Evolutionary conservation across 2,113 vertebrate species (phyloP).

Genomic region (Odobenus rosmarus): DNA sequence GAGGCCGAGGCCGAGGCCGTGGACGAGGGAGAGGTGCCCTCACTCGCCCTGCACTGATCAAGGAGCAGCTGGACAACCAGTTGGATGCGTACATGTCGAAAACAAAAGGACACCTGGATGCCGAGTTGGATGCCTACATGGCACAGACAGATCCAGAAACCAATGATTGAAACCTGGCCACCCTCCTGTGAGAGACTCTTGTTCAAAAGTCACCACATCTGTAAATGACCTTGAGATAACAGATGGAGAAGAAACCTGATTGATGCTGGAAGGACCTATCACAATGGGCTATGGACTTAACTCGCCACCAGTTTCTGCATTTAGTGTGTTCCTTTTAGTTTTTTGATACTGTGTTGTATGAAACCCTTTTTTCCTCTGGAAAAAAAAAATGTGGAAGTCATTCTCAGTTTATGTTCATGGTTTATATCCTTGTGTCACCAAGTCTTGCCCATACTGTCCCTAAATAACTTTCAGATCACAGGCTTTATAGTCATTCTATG

Average conservation of each 20-base stretch:
- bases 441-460: background rate
- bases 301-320: slow-evolving; percentile 52
- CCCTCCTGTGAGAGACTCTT: slow-evolving; percentile 54
- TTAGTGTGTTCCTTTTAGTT: slow-evolving; percentile 82
- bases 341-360: slow-evolving; percentile 87
- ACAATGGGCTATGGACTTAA: slow-evolving; percentile 49
- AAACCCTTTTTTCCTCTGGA: slow-evolving; percentile 68
- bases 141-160: slow-evolving; percentile 95
- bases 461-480: background rate
- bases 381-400: too few species aligned
- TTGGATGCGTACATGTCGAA: slow-evolving; percentile 99
- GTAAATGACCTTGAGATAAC: slow-evolving; percentile 54
- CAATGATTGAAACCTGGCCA: slow-evolving; percentile 88
- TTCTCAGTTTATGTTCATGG: background rate
- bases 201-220: slow-evolving; percentile 6
- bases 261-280: slow-evolving; percentile 62
- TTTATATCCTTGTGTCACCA: background rate
- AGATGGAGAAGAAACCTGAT: slow-evolving; percentile 52
- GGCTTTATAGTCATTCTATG: slow-evolving; percentile 16
- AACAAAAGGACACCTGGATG: slow-evolving; percentile 98
- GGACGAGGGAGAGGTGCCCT: slow-evolving; percentile 90
- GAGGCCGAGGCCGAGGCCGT: slow-evolving; percentile 90
- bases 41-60: slow-evolving; percentile 89
- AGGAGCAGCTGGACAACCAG: slow-evolving; percentile 98
- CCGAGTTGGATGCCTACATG: slow-evolving; percentile 98